Percentiles rank a stretch among this genome's conserved stretches.
phyloP scores from a whole-genome alignment of 1,140 invertebrate genomes.

The Chelonus insularis region DNA sequence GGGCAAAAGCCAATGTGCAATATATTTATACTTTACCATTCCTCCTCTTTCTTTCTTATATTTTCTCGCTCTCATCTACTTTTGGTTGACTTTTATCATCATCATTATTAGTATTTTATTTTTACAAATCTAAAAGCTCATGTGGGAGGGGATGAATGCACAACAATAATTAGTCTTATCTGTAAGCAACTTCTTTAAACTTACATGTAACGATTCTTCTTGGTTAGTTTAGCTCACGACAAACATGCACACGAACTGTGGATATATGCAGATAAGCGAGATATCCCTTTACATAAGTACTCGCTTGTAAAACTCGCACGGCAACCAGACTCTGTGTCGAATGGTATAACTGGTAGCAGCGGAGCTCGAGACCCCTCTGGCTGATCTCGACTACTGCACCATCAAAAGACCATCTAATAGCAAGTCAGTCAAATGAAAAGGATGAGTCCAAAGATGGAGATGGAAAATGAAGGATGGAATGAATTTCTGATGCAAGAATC shows the following conservation, averaged over 20 bases:
- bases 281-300: constrained; percentile 37
- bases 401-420: constrained; percentile 5
- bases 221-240: constrained; percentile 26
- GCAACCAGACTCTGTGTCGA: neutral
- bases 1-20: neutral
- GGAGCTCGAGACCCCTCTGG: neutral
- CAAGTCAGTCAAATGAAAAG: constrained; percentile 12
- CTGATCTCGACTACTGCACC: neutral
- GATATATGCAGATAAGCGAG: constrained; percentile 36
- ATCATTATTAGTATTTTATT: too few relatives aligned
- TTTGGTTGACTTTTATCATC: too few relatives aligned
- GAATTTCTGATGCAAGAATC: constrained; percentile 52
- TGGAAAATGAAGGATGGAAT: constrained; percentile 41
- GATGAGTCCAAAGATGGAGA: constrained; percentile 1
- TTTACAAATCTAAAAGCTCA: neutral
- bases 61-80: neutral
- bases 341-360: neutral
- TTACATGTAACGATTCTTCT: constrained; percentile 34
- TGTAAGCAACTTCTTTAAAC: constrained; percentile 32
- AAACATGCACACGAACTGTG: constrained; percentile 33
- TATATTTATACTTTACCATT: neutral
- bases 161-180: constrained; percentile 56
- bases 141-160: constrained; percentile 21
- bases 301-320: constrained; percentile 34
- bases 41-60: neutral